Conservation (phyloP, 2,113 vertebrate genomes). For the Melanostigma gelatinosum region DNA sequence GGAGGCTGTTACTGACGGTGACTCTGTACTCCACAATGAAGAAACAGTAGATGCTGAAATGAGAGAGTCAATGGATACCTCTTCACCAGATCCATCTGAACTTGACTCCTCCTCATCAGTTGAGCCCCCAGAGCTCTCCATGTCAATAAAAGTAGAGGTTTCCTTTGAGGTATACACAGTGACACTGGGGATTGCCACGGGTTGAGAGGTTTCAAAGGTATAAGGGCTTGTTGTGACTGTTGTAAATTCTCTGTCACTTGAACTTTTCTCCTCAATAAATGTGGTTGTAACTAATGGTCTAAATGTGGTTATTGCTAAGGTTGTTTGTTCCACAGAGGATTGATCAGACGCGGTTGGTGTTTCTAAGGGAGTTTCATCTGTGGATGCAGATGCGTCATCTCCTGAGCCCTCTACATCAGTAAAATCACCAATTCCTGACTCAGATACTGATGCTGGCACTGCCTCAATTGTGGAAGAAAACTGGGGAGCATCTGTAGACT, state of each 20-base stretch:
- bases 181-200: slow-evolving; percentile 32
- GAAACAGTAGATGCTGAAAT: too few relatives aligned
- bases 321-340: slow-evolving; percentile 2
- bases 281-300: slow-evolving; percentile 13
- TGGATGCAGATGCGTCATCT: slow-evolving; percentile 14
- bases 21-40: too few relatives aligned
- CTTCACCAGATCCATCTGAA: slow-evolving; percentile 54
- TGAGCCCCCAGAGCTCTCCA: slow-evolving; percentile 52
- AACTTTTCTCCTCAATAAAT: slow-evolving; percentile 22
- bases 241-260: slow-evolving; percentile 11
- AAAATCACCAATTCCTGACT: slow-evolving; percentile 11
- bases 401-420: slow-evolving; percentile 3
- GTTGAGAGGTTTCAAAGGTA: slow-evolving; percentile 21
- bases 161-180: slow-evolving; percentile 27
- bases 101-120: slow-evolving; percentile 40
- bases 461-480: slow-evolving; percentile 1
- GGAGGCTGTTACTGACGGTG: too few relatives aligned
- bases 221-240: slow-evolving; percentile 15
- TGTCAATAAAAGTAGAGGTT: slow-evolving; percentile 48
- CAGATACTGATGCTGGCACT: neutral
- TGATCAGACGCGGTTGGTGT: neutral
- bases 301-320: slow-evolving; percentile 6
- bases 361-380: slow-evolving; percentile 10
- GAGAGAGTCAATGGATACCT: too few relatives aligned
- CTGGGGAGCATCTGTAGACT: neutral